A percentile compares a stretch with the other conserved stretches of the same genome.
Evolutionary conservation across 1,140 invertebrate genomes (phyloP).

Genomic region (Paracyclopina nana): DNA sequence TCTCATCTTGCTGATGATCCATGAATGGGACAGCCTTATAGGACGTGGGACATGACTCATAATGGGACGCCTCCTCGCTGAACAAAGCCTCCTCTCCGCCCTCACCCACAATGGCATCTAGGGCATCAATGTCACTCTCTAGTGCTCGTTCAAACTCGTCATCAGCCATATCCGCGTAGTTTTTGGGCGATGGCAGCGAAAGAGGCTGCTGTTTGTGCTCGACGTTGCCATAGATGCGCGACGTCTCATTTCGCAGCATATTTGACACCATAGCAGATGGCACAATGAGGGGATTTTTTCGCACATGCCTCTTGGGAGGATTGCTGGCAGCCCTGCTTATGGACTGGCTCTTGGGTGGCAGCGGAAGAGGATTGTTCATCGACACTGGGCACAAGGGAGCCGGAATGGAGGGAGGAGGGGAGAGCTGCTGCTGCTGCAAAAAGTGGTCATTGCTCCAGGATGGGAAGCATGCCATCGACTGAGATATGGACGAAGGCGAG

Average conservation of each 20-base stretch:
- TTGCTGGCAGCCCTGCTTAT: conserved; percentile 42
- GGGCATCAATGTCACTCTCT: conserved; percentile 38
- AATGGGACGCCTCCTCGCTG: conserved; percentile 44
- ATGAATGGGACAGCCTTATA: too few species aligned
- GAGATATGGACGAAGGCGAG: too few species aligned
- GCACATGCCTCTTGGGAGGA: conserved; percentile 46
- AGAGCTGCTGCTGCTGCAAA: neutral
- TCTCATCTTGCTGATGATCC: too few species aligned
- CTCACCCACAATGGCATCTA: conserved; percentile 42
- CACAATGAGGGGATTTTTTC: conserved; percentile 70
- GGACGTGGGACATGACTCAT: neutral
- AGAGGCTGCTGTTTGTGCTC: conserved; percentile 12
- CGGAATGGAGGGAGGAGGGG: neutral
- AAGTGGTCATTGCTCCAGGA: neutral
- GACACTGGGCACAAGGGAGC: neutral
- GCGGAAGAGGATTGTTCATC: conserved; percentile 42
- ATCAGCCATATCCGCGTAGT: conserved; percentile 19
- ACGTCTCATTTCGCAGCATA: conserved; percentile 6
- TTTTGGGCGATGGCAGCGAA: conserved; percentile 4
- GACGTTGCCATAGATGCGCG: conserved; percentile 18
- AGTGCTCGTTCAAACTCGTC: conserved; percentile 40
- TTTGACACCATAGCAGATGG: conserved; percentile 26
- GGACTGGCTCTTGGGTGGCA: conserved; percentile 66
- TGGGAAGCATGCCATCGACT: too few species aligned
- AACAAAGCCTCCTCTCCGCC: conserved; percentile 62